A percentile compares a stretch with the other conserved stretches of the same genome.
phyloP scores from a whole-genome alignment of 2,888 invertebrate genomes.

The Agrochola litura region DNA sequence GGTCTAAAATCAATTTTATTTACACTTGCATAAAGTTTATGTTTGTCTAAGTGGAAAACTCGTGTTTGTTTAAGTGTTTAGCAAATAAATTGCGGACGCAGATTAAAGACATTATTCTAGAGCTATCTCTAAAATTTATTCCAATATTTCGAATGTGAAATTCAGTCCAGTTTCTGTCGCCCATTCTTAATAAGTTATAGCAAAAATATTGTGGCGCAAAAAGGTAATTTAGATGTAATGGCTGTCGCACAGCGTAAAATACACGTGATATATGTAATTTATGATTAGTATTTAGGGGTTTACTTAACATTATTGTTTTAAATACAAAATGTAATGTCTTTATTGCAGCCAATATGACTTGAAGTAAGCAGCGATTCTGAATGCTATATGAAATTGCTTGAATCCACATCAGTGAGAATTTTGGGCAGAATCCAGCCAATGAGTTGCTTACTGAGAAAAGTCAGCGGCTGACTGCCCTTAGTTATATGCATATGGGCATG shows the following conservation, averaged over 20 bases:
- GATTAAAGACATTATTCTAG: not conserved
- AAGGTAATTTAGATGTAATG: constrained; percentile 18
- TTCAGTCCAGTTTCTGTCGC: constrained; percentile 11
- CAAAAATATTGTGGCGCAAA: constrained; percentile 14
- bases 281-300: constrained; percentile 9
- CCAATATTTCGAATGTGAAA: not conserved
- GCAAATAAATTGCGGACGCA: too few species aligned
- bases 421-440: not conserved
- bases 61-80: too few species aligned
- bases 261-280: constrained; percentile 41
- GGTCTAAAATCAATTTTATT: too few species aligned
- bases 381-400: not conserved
- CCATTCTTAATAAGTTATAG: constrained; percentile 39
- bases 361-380: not conserved
- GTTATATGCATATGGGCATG: not conserved
- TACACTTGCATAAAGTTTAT: too few species aligned
- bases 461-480: constrained; percentile 12
- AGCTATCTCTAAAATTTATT: constrained; percentile 3
- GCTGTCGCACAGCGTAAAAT: constrained; percentile 47
- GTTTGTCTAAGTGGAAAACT: too few species aligned
- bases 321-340: not conserved
- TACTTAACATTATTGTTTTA: not conserved
- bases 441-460: constrained; percentile 21
- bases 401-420: not conserved
- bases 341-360: constrained; percentile 5